Conservation (phyloP, 2,888 invertebrate genomes). For the Hyalella azteca region DNA sequence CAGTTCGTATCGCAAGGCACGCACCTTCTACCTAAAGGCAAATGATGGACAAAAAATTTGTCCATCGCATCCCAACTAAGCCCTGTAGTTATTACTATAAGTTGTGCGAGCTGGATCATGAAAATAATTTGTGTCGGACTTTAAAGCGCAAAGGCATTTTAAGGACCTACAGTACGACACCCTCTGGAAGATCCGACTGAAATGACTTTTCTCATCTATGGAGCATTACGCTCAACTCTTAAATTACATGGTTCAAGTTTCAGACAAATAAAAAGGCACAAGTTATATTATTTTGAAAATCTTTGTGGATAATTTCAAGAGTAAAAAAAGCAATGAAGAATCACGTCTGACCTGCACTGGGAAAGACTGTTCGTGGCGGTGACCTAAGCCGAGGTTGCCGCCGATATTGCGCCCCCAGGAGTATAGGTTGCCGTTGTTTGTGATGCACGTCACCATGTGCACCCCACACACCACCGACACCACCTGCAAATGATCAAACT, state of each 20-base stretch:
- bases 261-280: background rate
- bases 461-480: constrained; percentile 73
- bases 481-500: constrained; percentile 46
- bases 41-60: too few relatives aligned
- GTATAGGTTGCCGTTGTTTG: constrained; percentile 81
- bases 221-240: background rate
- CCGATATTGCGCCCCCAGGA: constrained; percentile 90
- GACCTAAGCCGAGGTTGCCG: constrained; percentile 83
- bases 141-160: too few relatives aligned
- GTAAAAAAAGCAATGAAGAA: background rate
- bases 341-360: constrained; percentile 81
- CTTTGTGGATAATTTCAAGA: background rate
- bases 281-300: too few relatives aligned
- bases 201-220: too few relatives aligned
- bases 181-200: too few relatives aligned
- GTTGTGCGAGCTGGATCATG: too few relatives aligned
- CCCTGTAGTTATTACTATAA: too few relatives aligned
- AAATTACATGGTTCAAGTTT: background rate
- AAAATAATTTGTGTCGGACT: too few relatives aligned
- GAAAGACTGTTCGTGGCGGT: constrained; percentile 81
- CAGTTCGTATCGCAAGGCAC: too few relatives aligned
- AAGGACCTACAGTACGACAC: too few relatives aligned
- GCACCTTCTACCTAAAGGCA: too few relatives aligned
- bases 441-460: constrained; percentile 80
- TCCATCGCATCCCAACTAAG: too few relatives aligned